A percentile compares a stretch with the other conserved stretches of the same genome.
Evolutionary conservation across 1,140 invertebrate genomes (phyloP).

Genomic region (Scaptomyza hsui): DNA sequence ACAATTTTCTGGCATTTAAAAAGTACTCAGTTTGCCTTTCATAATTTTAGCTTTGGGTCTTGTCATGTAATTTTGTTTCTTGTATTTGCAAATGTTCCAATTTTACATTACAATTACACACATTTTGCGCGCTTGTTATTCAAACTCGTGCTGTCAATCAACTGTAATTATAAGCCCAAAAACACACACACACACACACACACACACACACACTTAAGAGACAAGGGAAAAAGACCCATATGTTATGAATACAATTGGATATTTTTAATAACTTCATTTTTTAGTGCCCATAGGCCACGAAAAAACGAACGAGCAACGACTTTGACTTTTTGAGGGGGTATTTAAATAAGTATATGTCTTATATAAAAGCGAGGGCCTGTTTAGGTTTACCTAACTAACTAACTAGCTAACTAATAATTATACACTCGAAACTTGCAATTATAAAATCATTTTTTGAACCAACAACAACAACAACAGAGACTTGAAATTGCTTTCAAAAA

Average conservation of each 20-base stretch:
- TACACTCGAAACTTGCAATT: constrained; percentile 67
- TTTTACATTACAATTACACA: constrained; percentile 42
- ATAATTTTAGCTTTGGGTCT: too few species aligned
- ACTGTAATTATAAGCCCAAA: constrained; percentile 50
- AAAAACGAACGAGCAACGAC: constrained; percentile 19
- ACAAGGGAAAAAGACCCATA: constrained; percentile 14
- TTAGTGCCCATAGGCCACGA: constrained; percentile 61
- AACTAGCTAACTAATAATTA: constrained; percentile 77
- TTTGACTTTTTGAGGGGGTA: constrained; percentile 7
- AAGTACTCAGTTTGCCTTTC: too few species aligned
- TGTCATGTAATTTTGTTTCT: background rate
- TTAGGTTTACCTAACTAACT: constrained; percentile 70
- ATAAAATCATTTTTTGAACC: constrained; percentile 73
- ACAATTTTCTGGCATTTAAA: too few species aligned
- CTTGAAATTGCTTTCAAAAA: constrained; percentile 56
- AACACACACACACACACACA: constrained; percentile 20
- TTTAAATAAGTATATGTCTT: constrained; percentile 80
- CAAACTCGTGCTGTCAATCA: constrained; percentile 50
- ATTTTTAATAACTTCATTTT: constrained; percentile 75
- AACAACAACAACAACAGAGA: constrained; percentile 38
- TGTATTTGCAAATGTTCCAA: constrained; percentile 6
- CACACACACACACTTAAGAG: background rate
- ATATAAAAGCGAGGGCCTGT: constrained; percentile 52
- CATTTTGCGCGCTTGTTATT: constrained; percentile 16
- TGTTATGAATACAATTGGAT: constrained; percentile 13